Base-by-base conservation (phyloP, 2,888 invertebrate genomes). In the Chrysopilus asiliformis region DNA sequence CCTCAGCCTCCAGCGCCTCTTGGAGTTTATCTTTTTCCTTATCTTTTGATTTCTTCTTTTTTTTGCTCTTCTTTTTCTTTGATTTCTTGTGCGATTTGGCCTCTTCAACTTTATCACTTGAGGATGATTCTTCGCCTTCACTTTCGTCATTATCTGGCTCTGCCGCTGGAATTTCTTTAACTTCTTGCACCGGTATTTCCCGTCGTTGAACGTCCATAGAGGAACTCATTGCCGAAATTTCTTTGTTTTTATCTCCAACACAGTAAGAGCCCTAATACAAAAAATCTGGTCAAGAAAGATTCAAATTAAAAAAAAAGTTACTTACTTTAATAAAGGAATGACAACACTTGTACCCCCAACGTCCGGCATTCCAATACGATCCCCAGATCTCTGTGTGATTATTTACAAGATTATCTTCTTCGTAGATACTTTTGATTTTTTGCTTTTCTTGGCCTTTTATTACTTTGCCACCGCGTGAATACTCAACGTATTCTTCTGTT, bases 321-420 rank as follows among this genome's bases (percentile, higher is more conserved):
- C 41, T 35, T 57, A 74, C 74, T 68, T 82, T 82, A 7, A 97
- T 74, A 43, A 82, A 79, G 0, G 90, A 89, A 56, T 91, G 81
- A 60, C 98, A 98, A 54, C 98, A 98, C 53, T 83, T 82, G 64
- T 79, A 98, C 0, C 97, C 98, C 98, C 98, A 99, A 42, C 75
- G 71, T 0, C 91, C 93, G 34, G 78, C 77, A 48, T 72, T 72
- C 95, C 97, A 99, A 60, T 71, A 94, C 0, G 95, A 95, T 4
- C 98, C 98, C 86, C 89, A 98, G 5, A 97, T 84, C 1, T 81
- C 75, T 0, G 82, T 85, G 60, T 98, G 98, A 61, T 98, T 98
- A 57, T 89, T 89, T 6, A 82, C 77, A 46, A 78, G 72, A 13
- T 86, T 75, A 60, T 98, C 95, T 62, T 98, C 98, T 55, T 91